Base-by-base conservation (phyloP, 2,888 invertebrate genomes). In the Xestia xanthographa region DNA sequence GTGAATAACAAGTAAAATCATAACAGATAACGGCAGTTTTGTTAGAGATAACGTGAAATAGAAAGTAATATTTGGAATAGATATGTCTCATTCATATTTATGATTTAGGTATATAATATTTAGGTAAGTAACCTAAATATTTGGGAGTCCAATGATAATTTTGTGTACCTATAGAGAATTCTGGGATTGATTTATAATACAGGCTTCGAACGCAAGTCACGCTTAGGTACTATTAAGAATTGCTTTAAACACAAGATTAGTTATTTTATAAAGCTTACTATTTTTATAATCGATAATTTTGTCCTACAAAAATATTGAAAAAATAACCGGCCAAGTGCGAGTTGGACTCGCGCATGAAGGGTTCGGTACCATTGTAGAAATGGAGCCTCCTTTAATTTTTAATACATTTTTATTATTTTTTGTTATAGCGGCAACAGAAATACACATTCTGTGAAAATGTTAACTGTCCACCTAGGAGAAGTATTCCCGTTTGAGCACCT, bases 1-100 rank as follows among this genome's bases (percentile, higher is more conserved):
- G 74, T 82, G 72, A 79, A 82, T 87, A 80, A 80, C 79, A 79
- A 82, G 70, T 79, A 72, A 77, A 84, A 84, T 86, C 79, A 80
- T 86, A 86, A 82, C 70, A 67, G 75, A 76, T 80, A 82, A 71
- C 75, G 29, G 69, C 75, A 76, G 34, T 82, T 77, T 72, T 77
- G 77, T 74, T 48, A 0, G 43, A 48, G 50, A 53, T 66, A 58
- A 43, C 26, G 9, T 62, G 12, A 50, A 65, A 56, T 62, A 26
- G 41, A 12, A 62, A 38, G 9, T 29, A 22, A 38, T 65, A 48
- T 6, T 53, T 22, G 20, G 9, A 66, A 43, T 62, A 63, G 38
- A 14, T 5, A 53, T 66, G 34, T 29, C 14, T 70, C 26, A 56
- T 56, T 63, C 11, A 45, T 29, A n/a, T 17, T n/a, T n/a, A 62